phyloP scores from a whole-genome alignment of 2,113 vertebrate genomes.

The Leucopsar rothschildi region DNA sequence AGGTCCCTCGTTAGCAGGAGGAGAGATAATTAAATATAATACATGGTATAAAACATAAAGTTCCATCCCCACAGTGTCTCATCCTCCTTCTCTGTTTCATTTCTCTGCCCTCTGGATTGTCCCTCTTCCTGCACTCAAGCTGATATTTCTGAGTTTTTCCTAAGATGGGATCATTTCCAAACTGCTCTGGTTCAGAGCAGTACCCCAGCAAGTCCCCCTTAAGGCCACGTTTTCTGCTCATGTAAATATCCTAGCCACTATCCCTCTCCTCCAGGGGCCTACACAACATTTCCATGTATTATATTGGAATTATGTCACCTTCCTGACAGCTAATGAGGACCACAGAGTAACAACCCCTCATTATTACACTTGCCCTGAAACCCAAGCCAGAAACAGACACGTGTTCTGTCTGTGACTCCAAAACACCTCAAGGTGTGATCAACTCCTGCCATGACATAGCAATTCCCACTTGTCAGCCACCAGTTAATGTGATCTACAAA shows the following conservation, averaged over 20 bases:
- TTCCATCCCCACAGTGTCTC: not conserved
- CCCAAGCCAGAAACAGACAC: not conserved
- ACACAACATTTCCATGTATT: not conserved
- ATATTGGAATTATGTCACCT: conserved; percentile 30
- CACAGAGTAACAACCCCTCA: not conserved
- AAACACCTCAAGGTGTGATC: not conserved
- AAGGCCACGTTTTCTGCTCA: not conserved
- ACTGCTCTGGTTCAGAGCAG: not conserved
- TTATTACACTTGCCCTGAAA: not conserved
- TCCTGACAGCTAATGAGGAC: not conserved
- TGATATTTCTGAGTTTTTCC: not conserved
- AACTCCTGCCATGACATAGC: not conserved
- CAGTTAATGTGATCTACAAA: not conserved
- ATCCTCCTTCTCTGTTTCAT: not conserved
- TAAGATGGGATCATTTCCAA: not conserved
- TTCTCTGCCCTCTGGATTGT: not conserved
- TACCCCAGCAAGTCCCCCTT: not conserved
- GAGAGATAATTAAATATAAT: conserved; percentile 41
- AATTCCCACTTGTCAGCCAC: not conserved
- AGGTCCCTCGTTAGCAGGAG: not conserved
- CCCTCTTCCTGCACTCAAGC: not conserved
- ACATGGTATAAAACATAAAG: conserved; percentile 21
- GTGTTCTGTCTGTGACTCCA: not conserved
- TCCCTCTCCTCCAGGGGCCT: not conserved
- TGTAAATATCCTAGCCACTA: not conserved